Conservation (phyloP, 2,888 invertebrate species). For the Miltochrista miniata region DNA sequence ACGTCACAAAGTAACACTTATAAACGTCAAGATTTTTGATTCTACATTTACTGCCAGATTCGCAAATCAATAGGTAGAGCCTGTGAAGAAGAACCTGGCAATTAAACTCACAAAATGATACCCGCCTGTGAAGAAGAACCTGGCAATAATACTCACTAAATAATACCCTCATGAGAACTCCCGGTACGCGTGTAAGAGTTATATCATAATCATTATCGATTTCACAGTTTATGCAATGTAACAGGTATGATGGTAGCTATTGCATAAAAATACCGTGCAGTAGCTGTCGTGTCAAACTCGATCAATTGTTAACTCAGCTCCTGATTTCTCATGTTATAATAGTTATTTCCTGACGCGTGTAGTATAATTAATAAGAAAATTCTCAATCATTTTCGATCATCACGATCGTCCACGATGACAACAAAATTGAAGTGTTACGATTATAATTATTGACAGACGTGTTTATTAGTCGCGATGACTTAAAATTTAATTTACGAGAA, state of each 20-base stretch:
- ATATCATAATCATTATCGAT: constrained; percentile 34
- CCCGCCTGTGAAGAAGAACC: no score
- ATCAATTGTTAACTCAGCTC: constrained; percentile 33
- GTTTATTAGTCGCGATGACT: background rate
- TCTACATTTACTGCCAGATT: no score
- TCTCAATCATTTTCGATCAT: constrained; percentile 23
- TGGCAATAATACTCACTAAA: no score
- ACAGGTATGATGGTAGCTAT: constrained; percentile 35
- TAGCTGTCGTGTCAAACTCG: constrained; percentile 49
- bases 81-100: no score
- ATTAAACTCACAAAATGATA: no score
- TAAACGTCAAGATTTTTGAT: no score
- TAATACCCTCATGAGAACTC: constrained; percentile 22
- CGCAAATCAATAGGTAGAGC: no score
- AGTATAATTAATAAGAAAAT: constrained; percentile 40
- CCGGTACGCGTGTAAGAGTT: constrained; percentile 20
- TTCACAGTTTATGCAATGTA: constrained; percentile 36
- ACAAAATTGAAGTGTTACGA: constrained; percentile 2
- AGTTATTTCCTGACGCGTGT: constrained; percentile 43
- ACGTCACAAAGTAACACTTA: no score
- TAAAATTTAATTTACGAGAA: background rate
- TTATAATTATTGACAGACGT: no score
- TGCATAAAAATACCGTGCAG: constrained; percentile 59
- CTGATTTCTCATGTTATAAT: constrained; percentile 32
- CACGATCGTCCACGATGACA: constrained; percentile 13